Percentiles rank a stretch among this genome's conserved stretches.
phyloP scores from a whole-genome alignment of 64 coral and sea anemone genomes.

The Cladopsammia gracilis region DNA sequence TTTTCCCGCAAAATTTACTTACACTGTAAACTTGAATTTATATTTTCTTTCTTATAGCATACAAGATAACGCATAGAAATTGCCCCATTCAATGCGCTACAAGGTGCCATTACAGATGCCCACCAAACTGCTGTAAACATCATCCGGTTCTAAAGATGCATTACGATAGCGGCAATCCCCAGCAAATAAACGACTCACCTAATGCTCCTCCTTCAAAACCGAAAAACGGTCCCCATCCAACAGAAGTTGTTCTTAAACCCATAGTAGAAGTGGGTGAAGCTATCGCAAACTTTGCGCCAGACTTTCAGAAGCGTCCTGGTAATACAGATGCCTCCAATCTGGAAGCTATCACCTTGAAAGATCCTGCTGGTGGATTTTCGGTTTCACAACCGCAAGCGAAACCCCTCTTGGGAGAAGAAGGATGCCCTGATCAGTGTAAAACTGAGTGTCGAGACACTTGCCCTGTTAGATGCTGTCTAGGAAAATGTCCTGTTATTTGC shows the following conservation, averaged over 20 bases:
- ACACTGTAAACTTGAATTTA: not conserved
- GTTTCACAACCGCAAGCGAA: constrained; percentile 5
- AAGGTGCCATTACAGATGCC: constrained; percentile 67
- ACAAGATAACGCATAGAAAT: constrained; percentile 65
- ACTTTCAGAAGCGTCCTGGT: constrained; percentile 10
- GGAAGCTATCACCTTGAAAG: constrained; percentile 18
- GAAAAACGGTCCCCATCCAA: constrained; percentile 19
- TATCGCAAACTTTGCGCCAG: constrained; percentile 22
- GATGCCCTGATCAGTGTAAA: constrained; percentile 13
- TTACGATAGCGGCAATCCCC: constrained; percentile 10
- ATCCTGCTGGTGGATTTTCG: constrained; percentile 9
- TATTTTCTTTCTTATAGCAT: constrained; percentile 33
- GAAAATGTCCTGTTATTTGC: constrained; percentile 59
- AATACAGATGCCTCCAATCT: not conserved
- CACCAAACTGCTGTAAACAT: constrained; percentile 79
- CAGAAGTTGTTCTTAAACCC: constrained; percentile 55
- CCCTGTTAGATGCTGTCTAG: constrained; percentile 14
- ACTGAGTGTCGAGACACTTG: constrained; percentile 24
- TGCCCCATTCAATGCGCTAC: constrained; percentile 62
- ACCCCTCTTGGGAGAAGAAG: not conserved
- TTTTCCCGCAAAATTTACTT: no score
- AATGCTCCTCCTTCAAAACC: not conserved
- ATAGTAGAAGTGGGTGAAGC: not conserved
- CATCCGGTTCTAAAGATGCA: constrained; percentile 48
- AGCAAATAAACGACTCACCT: constrained; percentile 18